Evolutionary conservation across 2,888 invertebrate species (phyloP), one percentile per base, ranked within the genome.

Genomic region (Tinea trinotella): DNA sequence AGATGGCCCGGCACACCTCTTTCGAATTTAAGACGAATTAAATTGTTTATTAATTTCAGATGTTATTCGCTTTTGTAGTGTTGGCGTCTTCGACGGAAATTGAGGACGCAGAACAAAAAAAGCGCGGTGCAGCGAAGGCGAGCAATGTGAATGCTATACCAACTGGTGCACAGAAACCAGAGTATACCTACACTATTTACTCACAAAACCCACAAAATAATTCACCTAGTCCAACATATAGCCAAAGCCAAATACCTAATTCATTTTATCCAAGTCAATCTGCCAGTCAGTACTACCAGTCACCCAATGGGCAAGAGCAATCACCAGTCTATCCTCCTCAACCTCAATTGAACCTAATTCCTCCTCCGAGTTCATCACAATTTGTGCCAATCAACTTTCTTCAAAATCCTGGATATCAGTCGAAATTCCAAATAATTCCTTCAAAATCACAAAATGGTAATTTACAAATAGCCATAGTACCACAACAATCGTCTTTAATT

Each of bases 81-180:
- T 57, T 79, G n/a, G 76, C 67, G 18, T 65, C 68, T 56, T 67
- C 73, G 35, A 76, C 71, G 34, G 85, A 85, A 54, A 66, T 71
- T 2, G 84, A 85, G 44, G 84, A 84, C 22, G 64, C 57, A 1
- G 86, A 86, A 49, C 78, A 76, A 60, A 86, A 83, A 66, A 87
- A 87, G 59, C 67, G 85, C 57, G 85, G 80, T 9, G 75, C 71
- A 1, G 78, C 72, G 4, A 82, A 82, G 59, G 66, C 73, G 1
- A 76, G 70, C 12, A 71, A 64, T 35, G 57, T 84, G 46, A 87
- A 87, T 58, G 62, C 82, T 0, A 78, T 87, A 6, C 74, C 82
- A 1, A 74, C 77, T 0, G 82, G 83, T 40, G 74, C 75, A 3
- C 86, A 84, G 61, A 87, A 87, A 53, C 76, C 74, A 17, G 86